phyloP scores from a whole-genome alignment of 2,797 vertebrate species.

The Lepilemur septentrionalis region DNA sequence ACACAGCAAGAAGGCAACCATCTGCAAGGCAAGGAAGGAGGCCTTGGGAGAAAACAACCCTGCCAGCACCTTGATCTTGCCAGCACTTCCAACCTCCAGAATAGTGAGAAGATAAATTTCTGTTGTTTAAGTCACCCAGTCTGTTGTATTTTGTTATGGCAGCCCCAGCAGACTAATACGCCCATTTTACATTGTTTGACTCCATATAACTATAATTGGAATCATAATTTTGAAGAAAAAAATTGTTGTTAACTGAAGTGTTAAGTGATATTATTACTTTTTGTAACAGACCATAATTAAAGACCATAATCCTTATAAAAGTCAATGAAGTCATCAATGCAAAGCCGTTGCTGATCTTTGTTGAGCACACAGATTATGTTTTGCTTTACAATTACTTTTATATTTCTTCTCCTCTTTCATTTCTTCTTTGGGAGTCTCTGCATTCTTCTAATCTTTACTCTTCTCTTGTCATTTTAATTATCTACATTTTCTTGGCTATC shows the following conservation, averaged over 20 bases:
- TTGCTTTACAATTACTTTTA: neutral
- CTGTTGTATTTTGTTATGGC: neutral
- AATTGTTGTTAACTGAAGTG: neutral
- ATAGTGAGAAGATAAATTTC: neutral
- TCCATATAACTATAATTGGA: neutral
- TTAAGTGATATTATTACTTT: neutral
- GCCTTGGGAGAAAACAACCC: neutral
- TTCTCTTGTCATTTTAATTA: neutral
- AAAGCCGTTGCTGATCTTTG: neutral
- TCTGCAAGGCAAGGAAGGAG: neutral
- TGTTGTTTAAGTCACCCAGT: neutral
- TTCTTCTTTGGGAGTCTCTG: neutral
- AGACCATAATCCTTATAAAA: neutral
- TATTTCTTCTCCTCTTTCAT: neutral
- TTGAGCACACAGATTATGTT: neutral
- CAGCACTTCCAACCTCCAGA: neutral
- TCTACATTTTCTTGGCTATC: constrained; percentile 21
- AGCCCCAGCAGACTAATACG: neutral
- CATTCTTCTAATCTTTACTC: neutral
- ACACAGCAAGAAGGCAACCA: neutral
- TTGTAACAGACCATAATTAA: neutral
- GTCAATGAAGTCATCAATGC: neutral
- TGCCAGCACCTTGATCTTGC: neutral
- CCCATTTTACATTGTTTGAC: constrained; percentile 12
- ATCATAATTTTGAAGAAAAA: neutral